Evolutionary conservation across 2,797 vertebrate genomes (phyloP).

Genomic region (Coracias cyanogaster): DNA sequence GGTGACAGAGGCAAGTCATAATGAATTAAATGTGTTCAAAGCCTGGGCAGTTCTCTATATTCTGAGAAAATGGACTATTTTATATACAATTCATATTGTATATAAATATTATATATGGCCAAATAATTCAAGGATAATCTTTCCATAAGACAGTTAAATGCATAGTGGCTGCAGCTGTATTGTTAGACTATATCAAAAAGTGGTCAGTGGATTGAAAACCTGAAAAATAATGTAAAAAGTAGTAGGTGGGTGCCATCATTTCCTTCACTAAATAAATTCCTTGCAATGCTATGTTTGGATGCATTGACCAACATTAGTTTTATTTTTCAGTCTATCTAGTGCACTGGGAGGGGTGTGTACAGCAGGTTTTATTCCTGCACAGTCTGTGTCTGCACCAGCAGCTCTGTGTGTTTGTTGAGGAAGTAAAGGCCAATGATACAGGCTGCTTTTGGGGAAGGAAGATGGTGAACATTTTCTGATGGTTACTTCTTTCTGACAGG

Average conservation of each 20-base stretch:
- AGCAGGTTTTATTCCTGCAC: not conserved
- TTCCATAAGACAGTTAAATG: not conserved
- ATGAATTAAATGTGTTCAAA: not conserved
- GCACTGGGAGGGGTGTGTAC: not conserved
- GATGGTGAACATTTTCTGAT: not conserved
- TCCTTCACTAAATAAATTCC: not conserved
- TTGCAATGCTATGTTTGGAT: not conserved
- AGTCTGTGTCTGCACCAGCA: not conserved
- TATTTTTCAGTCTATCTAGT: not conserved
- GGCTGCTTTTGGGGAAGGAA: not conserved
- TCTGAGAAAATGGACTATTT: not conserved
- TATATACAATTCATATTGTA: too few species aligned
- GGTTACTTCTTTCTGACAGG: not conserved
- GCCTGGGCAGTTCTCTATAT: not conserved
- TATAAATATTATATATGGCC: too few species aligned
- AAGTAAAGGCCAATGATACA: not conserved
- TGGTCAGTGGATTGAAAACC: not conserved
- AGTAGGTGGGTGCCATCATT: not conserved
- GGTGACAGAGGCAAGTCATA: not conserved
- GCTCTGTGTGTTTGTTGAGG: not conserved
- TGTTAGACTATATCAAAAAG: not conserved
- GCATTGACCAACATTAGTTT: not conserved
- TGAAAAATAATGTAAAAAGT: not conserved
- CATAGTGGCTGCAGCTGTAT: not conserved
- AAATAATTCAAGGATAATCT: not conserved